These are phyloP conservation scores for Macropis europaea DNA, from an alignment of 2,888 invertebrate genomes.

Conservation along the genomic window DNA sequence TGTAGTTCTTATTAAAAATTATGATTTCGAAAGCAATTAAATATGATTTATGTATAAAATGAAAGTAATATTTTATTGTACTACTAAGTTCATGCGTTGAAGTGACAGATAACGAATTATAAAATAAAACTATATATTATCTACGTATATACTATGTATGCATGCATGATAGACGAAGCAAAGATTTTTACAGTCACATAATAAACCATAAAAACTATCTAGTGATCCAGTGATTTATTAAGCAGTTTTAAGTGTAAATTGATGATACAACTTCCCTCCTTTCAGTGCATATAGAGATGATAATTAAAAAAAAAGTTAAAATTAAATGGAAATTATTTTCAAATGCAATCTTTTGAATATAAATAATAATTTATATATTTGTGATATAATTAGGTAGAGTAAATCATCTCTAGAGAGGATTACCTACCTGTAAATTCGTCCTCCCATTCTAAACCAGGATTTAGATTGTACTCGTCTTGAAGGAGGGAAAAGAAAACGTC, in stretches of 20 bases:
- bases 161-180: conserved; percentile 43
- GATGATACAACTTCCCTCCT: conserved; percentile 51
- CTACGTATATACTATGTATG: conserved; percentile 17
- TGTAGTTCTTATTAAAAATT: conserved; percentile 5
- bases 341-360: conserved; percentile 52
- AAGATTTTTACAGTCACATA: conserved; percentile 21
- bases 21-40: neutral
- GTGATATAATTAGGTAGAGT: conserved; percentile 56
- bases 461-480: conserved; percentile 99
- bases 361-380: conserved; percentile 43
- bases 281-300: conserved; percentile 50
- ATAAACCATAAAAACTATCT: conserved; percentile 36
- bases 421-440: conserved; percentile 99
- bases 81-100: conserved; percentile 15
- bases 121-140: conserved; percentile 13
- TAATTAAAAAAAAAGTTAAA: conserved; percentile 43
- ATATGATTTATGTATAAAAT: conserved; percentile 4
- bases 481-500: conserved; percentile 83
- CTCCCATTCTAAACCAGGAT: conserved; percentile 99
- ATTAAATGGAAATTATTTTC: conserved; percentile 38
- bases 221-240: conserved; percentile 36
- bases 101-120: conserved; percentile 17
- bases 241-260: conserved; percentile 49
- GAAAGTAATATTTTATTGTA: conserved; percentile 7
- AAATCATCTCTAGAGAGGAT: conserved; percentile 73